These are phyloP conservation scores for Drosophila tani DNA, from an alignment of 1,140 invertebrate genomes.

Conservation along the genomic window DNA sequence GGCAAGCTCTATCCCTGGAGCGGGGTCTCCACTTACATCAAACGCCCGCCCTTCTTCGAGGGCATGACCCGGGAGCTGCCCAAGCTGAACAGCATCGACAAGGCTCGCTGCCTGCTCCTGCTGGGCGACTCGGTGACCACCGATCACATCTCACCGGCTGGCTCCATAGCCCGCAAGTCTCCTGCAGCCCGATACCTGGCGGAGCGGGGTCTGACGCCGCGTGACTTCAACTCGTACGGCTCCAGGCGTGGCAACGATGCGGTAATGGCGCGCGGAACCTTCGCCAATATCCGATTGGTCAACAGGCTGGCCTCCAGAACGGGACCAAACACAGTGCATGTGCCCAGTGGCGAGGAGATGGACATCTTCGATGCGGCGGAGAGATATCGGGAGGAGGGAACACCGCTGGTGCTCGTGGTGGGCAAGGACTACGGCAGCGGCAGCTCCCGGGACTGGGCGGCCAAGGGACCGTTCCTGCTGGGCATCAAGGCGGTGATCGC, in stretches of 20 bases:
- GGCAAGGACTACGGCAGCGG: conserved; percentile 61
- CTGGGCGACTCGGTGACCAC: conserved; percentile 98
- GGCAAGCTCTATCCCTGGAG: conserved; percentile 98
- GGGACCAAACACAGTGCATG: conserved; percentile 22
- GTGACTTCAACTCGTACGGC: conserved; percentile 99
- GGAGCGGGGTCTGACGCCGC: conserved; percentile 92
- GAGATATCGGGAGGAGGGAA: conserved; percentile 34
- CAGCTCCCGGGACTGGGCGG: conserved; percentile 54
- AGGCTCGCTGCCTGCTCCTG: conserved; percentile 93
- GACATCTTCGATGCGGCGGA: conserved; percentile 51
- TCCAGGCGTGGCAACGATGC: conserved; percentile 97
- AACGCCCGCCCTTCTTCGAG: conserved; percentile 97
- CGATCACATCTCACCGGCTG: conserved; percentile 99
- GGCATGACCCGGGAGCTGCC: conserved; percentile 91
- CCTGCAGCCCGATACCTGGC: conserved; percentile 96
- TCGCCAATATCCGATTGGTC: conserved; percentile 50
- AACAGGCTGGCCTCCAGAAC: conserved; percentile 22
- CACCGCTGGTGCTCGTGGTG: conserved; percentile 38
- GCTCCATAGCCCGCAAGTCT: conserved; percentile 97
- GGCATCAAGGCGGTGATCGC: conserved; percentile 55
- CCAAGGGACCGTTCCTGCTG: conserved; percentile 46
- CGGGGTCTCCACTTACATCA: conserved; percentile 96
- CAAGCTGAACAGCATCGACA: conserved; percentile 86
- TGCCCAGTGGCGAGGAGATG: conserved; percentile 36
- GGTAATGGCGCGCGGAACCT: conserved; percentile 90